A percentile compares a stretch with the other conserved stretches of the same genome.
phyloP scores from a whole-genome alignment of 2,113 vertebrate species.

The Oenanthe melanoleuca region DNA sequence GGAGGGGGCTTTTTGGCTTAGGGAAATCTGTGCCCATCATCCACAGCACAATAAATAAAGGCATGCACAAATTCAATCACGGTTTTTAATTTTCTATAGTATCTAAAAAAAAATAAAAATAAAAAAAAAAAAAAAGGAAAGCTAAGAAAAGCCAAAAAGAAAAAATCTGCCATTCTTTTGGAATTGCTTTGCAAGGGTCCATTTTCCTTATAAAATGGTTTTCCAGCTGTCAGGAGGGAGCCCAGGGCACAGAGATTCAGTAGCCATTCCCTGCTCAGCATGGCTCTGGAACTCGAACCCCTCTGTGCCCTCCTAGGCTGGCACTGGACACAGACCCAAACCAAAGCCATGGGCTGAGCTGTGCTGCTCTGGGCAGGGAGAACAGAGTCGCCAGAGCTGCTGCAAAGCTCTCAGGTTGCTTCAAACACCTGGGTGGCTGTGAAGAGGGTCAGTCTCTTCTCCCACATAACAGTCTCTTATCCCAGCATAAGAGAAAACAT shows the following conservation, averaged over 20 bases:
- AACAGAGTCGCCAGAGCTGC: background rate
- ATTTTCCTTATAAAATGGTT: background rate
- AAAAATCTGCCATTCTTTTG: background rate
- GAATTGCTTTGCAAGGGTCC: background rate
- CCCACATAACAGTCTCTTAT: too few relatives aligned
- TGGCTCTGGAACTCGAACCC: background rate
- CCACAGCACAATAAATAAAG: constrained; percentile 58
- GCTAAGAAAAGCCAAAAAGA: background rate
- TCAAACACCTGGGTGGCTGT: background rate
- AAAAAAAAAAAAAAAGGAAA: background rate
- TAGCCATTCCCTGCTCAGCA: background rate
- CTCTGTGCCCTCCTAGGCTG: background rate
- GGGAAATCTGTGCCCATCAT: constrained; percentile 55
- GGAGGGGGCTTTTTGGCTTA: constrained; percentile 60
- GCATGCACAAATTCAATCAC: constrained; percentile 26
- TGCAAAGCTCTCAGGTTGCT: background rate
- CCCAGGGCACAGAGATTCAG: background rate
- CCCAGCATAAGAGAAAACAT: rapidly evolving
- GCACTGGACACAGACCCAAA: background rate
- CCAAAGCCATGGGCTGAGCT: rapidly evolving
- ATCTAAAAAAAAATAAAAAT: background rate
- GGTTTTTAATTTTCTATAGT: constrained; percentile 22
- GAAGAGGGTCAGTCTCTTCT: background rate
- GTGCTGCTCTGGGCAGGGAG: background rate
- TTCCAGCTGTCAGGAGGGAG: background rate